A percentile compares a stretch with the other conserved stretches of the same genome.
phyloP scores from a whole-genome alignment of 2,888 invertebrate species.

The Coelinius sp. region DNA sequence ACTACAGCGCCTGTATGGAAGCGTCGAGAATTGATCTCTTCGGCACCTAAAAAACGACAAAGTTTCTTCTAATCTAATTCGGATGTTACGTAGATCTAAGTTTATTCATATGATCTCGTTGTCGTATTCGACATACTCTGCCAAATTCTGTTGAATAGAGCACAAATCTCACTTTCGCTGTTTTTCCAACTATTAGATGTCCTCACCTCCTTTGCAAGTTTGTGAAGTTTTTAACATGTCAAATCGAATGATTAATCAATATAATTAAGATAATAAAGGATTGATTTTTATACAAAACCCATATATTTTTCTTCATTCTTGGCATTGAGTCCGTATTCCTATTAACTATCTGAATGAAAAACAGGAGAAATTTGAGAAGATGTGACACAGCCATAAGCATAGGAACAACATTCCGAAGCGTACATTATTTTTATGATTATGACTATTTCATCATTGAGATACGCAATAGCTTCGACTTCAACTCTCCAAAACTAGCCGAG shows the following conservation, averaged over 20 bases:
- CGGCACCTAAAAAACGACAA: constrained; percentile 74
- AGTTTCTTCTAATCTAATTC: constrained; percentile 55
- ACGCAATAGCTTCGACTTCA: no score
- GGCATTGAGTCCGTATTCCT: no score
- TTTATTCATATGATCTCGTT: constrained; percentile 29
- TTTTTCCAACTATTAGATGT: constrained; percentile 28
- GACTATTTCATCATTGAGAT: no score
- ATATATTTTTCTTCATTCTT: neutral
- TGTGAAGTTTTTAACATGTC: constrained; percentile 64
- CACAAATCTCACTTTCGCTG: neutral
- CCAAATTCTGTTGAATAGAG: neutral
- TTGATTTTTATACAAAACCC: constrained; percentile 61
- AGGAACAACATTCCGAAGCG: no score
- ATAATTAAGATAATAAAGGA: no score
- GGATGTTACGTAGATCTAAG: neutral
- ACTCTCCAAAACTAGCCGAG: no score
- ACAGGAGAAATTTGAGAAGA: no score
- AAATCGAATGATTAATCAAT: constrained; percentile 63
- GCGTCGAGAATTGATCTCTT: constrained; percentile 85
- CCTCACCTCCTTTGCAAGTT: constrained; percentile 51
- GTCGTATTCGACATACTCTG: constrained; percentile 21
- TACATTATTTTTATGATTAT: no score
- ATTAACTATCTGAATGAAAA: neutral
- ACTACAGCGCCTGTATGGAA: constrained; percentile 78
- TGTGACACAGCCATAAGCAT: no score